Evolutionary conservation across 2,888 invertebrate genomes (phyloP), one percentile per base, ranked within the genome.

Genomic region (Beris morrisii): DNA sequence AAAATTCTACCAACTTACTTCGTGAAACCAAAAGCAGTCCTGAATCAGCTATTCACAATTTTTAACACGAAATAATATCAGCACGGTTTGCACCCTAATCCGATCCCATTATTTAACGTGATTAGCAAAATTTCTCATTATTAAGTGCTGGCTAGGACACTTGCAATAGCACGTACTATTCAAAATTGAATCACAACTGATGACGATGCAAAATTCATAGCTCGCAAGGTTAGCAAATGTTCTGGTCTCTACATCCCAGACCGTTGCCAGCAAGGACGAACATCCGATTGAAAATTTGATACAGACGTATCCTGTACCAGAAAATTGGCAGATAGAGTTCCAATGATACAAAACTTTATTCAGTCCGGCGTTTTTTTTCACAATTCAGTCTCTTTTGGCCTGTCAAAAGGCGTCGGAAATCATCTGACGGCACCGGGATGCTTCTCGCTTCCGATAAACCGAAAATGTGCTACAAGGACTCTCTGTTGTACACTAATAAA

Each of bases 71-170:
- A 38, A 38, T 9, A 38, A 38, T 9, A 38, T 38, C 7, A 38
- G 38, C 38, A 38, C 38, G 38, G 5, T 38, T 38, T 38, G 5
- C 38, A 3, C 38, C 38, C 9, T 9, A 38, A 5, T 54, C 28
- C 32, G 31, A 13, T 22, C 5, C 56, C 56, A 38, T 56, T 56
- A 56, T 43, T 56, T 43, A 56, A 43, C 56, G 22, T 56, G 56
- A 56, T 56, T 56, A 56, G 43, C 44, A 13, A 56, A 56, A 56
- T 56, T 56, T 56, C 38, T 38, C 22, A 13, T 15, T 43, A 43
- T 43, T 56, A 43, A 43, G 43, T 38, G 7, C 38, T 38, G 38
- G 9, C 38, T 3, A 9, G 7, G 38, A 9, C 5, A 38, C 9
- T 38, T 38, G 38, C 38, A 38, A 38, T 38, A 9, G 38, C 38